Conservation (phyloP, 1,140 invertebrate species). For the Adelges cooleyi region DNA sequence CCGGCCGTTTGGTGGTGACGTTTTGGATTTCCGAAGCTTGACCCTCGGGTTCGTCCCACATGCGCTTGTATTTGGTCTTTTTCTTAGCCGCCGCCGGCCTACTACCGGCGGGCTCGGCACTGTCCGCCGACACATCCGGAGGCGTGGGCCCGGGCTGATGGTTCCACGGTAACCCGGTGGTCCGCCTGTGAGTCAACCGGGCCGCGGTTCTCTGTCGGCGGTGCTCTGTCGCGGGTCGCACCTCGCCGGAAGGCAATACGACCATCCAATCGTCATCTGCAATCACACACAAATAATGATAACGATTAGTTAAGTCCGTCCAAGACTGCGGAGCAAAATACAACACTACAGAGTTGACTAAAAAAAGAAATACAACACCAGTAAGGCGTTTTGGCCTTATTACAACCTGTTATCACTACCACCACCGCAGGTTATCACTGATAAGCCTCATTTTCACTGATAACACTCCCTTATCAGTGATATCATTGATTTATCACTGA, state of each 20-base stretch:
- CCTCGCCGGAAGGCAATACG: not conserved
- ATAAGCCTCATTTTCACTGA: too few species aligned
- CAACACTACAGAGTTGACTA: too few species aligned
- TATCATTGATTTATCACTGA: too few species aligned
- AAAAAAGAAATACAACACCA: too few species aligned
- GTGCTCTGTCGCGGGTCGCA: not conserved
- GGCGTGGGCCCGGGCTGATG: not conserved
- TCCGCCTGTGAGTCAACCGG: not conserved
- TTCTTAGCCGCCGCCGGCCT: not conserved
- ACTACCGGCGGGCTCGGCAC: not conserved
- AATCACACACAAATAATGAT: not conserved
- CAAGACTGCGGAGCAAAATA: too few species aligned
- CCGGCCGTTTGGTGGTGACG: not conserved
- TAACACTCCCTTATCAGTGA: too few species aligned
- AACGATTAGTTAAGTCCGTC: too few species aligned
- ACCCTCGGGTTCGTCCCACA: not conserved
- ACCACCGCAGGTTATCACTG: too few species aligned
- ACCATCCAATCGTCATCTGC: conserved; percentile 4
- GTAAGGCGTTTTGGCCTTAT: too few species aligned
- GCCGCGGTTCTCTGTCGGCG: not conserved
- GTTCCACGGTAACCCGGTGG: not conserved
- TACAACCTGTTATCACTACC: too few species aligned
- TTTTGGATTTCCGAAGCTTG: not conserved
- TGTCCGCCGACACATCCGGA: not conserved
- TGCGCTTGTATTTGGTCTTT: conserved; percentile 12